Evolutionary conservation across 2,888 invertebrate genomes (phyloP).

Genomic region (Fissipunctia ypsillon): DNA sequence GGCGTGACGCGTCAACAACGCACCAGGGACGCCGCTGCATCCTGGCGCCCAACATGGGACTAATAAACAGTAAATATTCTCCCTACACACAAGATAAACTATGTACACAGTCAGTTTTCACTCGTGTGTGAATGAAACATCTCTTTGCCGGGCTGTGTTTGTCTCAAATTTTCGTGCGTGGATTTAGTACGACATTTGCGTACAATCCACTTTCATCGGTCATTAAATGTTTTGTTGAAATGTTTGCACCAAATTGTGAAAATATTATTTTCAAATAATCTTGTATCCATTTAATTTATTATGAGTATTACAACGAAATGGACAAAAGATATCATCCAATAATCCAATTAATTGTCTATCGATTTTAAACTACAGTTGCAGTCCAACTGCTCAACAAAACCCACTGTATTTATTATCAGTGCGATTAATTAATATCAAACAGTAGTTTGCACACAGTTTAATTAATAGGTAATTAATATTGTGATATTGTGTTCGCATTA

Average conservation of each 20-base stretch:
- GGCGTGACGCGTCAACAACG: conserved; percentile 72
- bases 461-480: conserved; percentile 62
- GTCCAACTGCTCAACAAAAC: conserved; percentile 7
- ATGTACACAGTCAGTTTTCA: conserved; percentile 40
- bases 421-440: conserved; percentile 58
- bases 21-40: conserved; percentile 61
- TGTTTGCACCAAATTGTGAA: background rate
- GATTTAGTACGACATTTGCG: conserved; percentile 43
- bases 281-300: background rate
- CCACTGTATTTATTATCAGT: conserved; percentile 29
- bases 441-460: conserved; percentile 53
- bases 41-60: conserved; percentile 63
- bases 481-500: conserved; percentile 47
- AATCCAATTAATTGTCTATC: conserved; percentile 8
- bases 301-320: background rate
- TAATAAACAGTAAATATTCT: conserved; percentile 62
- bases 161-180: conserved; percentile 26
- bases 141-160: conserved; percentile 22
- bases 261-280: background rate
- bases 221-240: conserved; percentile 8
- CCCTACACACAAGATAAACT: conserved; percentile 32
- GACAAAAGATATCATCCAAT: conserved; percentile 3
- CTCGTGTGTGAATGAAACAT: conserved; percentile 58
- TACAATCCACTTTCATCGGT: conserved; percentile 1
- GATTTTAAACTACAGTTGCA: conserved; percentile 25